A percentile compares a stretch with the other conserved stretches of the same genome.
These are phyloP conservation scores for Rhinichthys klamathensis DNA, from an alignment of 2,113 vertebrate species.

Conservation along the genomic window DNA sequence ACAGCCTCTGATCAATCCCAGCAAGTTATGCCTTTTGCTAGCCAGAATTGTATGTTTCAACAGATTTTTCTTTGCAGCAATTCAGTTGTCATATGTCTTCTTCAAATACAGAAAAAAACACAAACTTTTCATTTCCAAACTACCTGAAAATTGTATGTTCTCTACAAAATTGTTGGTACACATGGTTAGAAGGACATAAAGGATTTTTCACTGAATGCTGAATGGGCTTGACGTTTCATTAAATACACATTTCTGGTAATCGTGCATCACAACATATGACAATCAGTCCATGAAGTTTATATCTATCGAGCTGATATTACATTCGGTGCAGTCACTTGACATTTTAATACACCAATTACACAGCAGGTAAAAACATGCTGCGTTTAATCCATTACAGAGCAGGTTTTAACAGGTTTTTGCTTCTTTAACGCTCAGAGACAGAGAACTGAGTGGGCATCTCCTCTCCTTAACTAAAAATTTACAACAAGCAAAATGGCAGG, in stretches of 20 bases:
- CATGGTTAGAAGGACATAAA: neutral
- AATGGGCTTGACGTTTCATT: neutral
- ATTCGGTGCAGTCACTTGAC: slow-evolving; percentile 6
- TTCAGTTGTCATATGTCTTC: neutral
- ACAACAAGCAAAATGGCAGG: slow-evolving; percentile 53
- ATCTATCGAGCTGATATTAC: slow-evolving; percentile 26
- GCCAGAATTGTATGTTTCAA: slow-evolving; percentile 69
- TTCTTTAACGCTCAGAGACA: slow-evolving; percentile 47
- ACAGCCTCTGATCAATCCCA: slow-evolving; percentile 72
- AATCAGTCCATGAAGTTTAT: neutral
- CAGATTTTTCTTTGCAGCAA: slow-evolving; percentile 43
- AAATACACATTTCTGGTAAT: neutral
- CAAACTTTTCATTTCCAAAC: neutral
- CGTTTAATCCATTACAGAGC: slow-evolving; percentile 88
- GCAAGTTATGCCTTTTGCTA: slow-evolving; percentile 79
- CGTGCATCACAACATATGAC: neutral
- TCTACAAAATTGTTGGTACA: neutral
- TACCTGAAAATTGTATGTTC: neutral
- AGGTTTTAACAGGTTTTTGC: slow-evolving; percentile 86
- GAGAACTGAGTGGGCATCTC: slow-evolving; percentile 26
- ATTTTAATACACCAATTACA: slow-evolving; percentile 36
- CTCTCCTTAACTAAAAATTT: slow-evolving; percentile 55
- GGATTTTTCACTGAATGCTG: neutral
- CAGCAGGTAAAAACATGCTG: slow-evolving; percentile 64
- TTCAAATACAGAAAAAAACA: slow-evolving; percentile 3